These are phyloP conservation scores for Pandemis cinnamomeana DNA, from an alignment of 2,888 invertebrate species.

Conservation along the genomic window DNA sequence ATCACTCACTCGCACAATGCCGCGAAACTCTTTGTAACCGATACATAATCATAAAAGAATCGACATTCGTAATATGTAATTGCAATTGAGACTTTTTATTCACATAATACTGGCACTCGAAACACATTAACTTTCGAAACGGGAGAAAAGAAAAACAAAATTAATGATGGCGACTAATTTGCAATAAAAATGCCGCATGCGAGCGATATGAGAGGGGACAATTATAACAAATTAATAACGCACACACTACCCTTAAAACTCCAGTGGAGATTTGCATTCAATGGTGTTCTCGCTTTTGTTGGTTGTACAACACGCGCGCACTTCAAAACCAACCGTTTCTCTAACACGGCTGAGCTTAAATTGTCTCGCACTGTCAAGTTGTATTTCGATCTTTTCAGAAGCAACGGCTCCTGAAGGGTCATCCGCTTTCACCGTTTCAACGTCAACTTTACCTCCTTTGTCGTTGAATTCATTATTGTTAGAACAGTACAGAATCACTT, in stretches of 20 bases:
- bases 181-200: slow-evolving; percentile 85
- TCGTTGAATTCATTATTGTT: slow-evolving; percentile 53
- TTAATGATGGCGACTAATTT: slow-evolving; percentile 84
- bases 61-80: slow-evolving; percentile 60
- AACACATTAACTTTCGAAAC: slow-evolving; percentile 73
- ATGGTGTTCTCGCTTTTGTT: slow-evolving; percentile 76
- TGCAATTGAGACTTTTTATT: slow-evolving; percentile 65
- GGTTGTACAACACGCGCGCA: slow-evolving; percentile 54
- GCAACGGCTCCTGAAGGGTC: slow-evolving; percentile 70
- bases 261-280: slow-evolving; percentile 83
- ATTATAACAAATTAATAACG: slow-evolving; percentile 84
- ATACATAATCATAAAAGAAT: slow-evolving; percentile 57
- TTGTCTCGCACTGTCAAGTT: slow-evolving; percentile 36
- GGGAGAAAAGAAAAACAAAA: slow-evolving; percentile 80
- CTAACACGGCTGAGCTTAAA: slow-evolving; percentile 34
- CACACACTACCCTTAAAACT: slow-evolving; percentile 83
- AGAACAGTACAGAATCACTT: slow-evolving; percentile 71
- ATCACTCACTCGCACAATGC: slow-evolving; percentile 56
- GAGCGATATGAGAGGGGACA: slow-evolving; percentile 79
- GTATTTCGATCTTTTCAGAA: slow-evolving; percentile 53
- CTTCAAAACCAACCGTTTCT: slow-evolving; percentile 50
- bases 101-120: slow-evolving; percentile 68
- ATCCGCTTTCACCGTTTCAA: slow-evolving; percentile 60
- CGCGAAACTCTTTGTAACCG: slow-evolving; percentile 70
- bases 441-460: slow-evolving; percentile 54